Evolutionary conservation across 2,113 vertebrate species (phyloP).

Genomic region (Eubucco bourcierii): DNA sequence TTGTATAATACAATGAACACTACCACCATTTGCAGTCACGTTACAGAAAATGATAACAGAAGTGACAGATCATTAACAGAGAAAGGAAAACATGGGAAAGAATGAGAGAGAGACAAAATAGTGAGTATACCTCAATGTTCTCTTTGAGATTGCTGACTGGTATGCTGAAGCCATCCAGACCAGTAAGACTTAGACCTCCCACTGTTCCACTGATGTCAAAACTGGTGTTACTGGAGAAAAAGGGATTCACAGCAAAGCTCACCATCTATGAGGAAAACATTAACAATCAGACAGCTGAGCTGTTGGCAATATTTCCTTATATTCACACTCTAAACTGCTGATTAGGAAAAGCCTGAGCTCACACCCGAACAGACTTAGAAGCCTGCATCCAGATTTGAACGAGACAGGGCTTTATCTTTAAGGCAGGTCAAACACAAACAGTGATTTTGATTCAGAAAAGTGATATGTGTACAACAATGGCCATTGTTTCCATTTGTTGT

Average conservation of each 20-base stretch:
- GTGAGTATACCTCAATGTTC: constrained; percentile 84
- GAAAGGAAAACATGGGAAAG: not conserved
- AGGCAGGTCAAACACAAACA: not conserved
- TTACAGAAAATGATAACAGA: not conserved
- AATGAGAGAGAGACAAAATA: not conserved
- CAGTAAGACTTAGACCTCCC: constrained; percentile 84
- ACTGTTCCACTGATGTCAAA: constrained; percentile 82
- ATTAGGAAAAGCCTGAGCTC: not conserved
- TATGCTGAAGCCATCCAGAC: constrained; percentile 78
- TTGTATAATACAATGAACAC: not conserved
- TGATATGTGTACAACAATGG: not conserved
- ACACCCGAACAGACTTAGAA: not conserved
- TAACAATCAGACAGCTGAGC: not conserved
- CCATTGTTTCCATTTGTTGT: not conserved
- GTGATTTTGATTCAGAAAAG: not conserved
- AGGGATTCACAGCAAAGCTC: constrained; percentile 88
- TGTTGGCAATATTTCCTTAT: not conserved
- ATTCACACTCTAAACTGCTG: not conserved
- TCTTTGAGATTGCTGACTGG: constrained; percentile 82
- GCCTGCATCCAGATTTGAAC: not conserved
- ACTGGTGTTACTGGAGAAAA: constrained; percentile 69
- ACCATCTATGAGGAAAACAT: constrained; percentile 82
- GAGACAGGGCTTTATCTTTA: not conserved
- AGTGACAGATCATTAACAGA: not conserved
- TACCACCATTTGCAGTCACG: not conserved